Percentiles rank a stretch among this genome's conserved stretches.
phyloP scores from a whole-genome alignment of 2,888 invertebrate species.

The Euplagia quadripunctaria region DNA sequence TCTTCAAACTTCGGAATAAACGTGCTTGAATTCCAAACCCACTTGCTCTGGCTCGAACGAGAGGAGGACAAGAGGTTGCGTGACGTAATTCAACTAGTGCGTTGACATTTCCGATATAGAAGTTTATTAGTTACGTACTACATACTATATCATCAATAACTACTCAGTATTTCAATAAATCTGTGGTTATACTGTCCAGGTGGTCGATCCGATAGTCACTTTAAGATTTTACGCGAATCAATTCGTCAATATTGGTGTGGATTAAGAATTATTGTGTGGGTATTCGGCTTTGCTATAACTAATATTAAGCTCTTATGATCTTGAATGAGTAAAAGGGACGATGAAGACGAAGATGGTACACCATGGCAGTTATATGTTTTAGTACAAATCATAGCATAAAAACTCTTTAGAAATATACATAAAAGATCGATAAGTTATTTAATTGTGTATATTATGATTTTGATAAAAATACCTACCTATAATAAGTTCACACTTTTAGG shows the following conservation, averaged over 20 bases:
- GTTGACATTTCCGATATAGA: slow-evolving; percentile 10
- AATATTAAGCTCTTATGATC: not conserved
- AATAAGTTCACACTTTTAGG: too few species aligned
- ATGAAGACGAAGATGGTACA: not conserved
- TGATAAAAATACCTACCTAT: too few species aligned
- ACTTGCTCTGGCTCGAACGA: not conserved
- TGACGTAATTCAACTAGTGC: slow-evolving; percentile 14
- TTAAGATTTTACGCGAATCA: not conserved
- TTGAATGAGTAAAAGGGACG: not conserved
- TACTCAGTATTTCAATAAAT: too few species aligned
- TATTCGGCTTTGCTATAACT: not conserved
- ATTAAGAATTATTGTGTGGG: not conserved
- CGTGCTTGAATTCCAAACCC: not conserved
- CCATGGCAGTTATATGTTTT: not conserved
- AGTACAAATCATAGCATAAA: not conserved
- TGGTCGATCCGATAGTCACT: not conserved
- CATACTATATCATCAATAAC: too few species aligned
- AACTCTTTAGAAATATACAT: not conserved
- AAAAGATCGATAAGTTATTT: too few species aligned
- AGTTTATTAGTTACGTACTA: not conserved
- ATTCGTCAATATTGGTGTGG: not conserved
- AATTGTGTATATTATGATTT: too few species aligned
- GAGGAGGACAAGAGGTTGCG: not conserved
- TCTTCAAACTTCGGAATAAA: not conserved
- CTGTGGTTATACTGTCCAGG: not conserved